A percentile compares a stretch with the other conserved stretches of the same genome.
These are phyloP conservation scores for Lasaia peninsularis DNA, from an alignment of 1,140 invertebrate species.

Conservation along the genomic window DNA sequence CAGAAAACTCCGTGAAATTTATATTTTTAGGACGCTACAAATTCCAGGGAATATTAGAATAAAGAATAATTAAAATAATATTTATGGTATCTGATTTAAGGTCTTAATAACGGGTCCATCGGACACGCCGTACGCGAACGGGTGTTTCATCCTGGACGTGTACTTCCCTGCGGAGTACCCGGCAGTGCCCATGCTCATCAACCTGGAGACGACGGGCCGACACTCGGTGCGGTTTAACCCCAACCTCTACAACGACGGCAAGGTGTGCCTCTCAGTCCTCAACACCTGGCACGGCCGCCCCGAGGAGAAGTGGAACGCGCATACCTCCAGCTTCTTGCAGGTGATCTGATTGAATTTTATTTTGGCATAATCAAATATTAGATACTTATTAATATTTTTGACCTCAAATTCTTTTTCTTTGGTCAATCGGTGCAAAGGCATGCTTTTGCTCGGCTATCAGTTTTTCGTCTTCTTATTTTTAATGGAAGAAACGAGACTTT, in stretches of 20 bases:
- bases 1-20: too few species aligned
- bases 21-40: too few species aligned
- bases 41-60: too few species aligned
- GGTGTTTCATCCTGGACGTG: conserved; percentile 94
- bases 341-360: too few species aligned
- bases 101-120: conserved; percentile 94
- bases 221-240: conserved; percentile 97
- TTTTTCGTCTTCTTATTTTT: too few species aligned
- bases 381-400: too few species aligned
- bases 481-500: too few species aligned
- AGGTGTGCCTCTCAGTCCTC: conserved; percentile 96
- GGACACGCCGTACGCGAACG: conserved; percentile 93
- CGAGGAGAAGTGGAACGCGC: conserved; percentile 99
- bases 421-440: too few species aligned
- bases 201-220: conserved; percentile 95
- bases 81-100: conserved; percentile 55
- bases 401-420: too few species aligned
- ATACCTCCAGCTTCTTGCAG: conserved; percentile 97
- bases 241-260: conserved; percentile 98
- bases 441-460: too few species aligned
- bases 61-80: too few species aligned
- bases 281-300: conserved; percentile 99
- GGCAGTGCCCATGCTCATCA: conserved; percentile 89
- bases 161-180: conserved; percentile 94
- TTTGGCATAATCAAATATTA: too few species aligned